Conservation (phyloP, 2,113 vertebrate species). For the Chroicocephalus ridibundus region DNA sequence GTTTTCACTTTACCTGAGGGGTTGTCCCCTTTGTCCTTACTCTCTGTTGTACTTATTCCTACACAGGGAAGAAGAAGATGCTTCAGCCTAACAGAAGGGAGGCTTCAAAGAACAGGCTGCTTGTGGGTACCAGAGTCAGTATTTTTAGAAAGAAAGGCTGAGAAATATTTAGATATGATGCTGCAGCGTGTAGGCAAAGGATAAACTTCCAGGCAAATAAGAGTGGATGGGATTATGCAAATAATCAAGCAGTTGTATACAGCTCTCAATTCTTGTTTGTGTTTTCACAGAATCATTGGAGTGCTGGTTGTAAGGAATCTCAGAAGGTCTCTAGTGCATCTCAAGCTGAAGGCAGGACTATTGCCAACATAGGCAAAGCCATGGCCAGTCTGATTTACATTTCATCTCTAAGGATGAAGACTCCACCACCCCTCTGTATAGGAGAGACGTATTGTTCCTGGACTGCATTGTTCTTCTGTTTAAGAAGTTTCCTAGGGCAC, state of each 20-base stretch:
- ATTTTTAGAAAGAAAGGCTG: neutral
- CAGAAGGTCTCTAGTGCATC: neutral
- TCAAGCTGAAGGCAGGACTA: neutral
- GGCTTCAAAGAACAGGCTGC: neutral
- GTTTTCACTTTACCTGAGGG: neutral
- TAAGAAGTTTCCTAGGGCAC: neutral
- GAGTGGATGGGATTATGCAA: neutral
- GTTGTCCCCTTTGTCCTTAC: neutral
- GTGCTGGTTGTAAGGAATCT: neutral
- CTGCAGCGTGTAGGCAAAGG: neutral
- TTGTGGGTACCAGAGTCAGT: neutral
- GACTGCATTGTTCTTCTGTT: neutral
- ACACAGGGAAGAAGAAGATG: neutral
- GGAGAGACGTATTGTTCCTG: neutral
- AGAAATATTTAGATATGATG: neutral
- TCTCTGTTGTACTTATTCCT: neutral
- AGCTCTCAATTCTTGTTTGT: neutral
- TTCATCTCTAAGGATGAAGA: neutral
- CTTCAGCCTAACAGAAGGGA: neutral
- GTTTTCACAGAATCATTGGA: neutral
- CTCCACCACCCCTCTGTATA: neutral
- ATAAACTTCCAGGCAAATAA: neutral
- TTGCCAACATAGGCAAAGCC: neutral
- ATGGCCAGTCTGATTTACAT: neutral
- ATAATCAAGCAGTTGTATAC: neutral